Base-by-base conservation (phyloP, 2,113 vertebrate genomes). In the Merops nubicus region DNA sequence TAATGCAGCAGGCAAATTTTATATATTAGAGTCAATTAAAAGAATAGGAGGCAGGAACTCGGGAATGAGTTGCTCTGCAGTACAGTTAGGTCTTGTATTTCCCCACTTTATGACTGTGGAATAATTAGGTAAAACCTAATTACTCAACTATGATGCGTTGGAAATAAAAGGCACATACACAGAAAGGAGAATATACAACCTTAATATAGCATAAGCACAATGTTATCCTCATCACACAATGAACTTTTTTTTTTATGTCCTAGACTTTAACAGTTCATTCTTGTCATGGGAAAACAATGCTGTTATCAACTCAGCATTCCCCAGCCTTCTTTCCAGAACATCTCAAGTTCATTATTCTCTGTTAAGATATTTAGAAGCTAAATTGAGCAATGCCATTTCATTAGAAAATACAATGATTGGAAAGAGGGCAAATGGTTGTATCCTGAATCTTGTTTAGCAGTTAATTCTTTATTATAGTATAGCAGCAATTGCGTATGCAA, bases 381-480 rank as follows among this genome's bases (percentile, higher is more conserved):
- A 96, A 97, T 97, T 93, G 84, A 98, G 91, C 73, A 91, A 85
- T 96, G 85, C 70, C 82, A 96, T 98, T 98, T 97, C 88, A 91
- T 98, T 96, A 97, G 5, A 4, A 95, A 93, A 85, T 97, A 76
- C 60, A 95, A 97, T 89, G 94, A 97, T 92, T 88, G 86, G 85
- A 92, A 95, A 94, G 93, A 96, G 92, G 91, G 89, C 96, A 97
- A 98, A 91, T 47, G 48, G 88, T 97, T 50, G 40, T 88, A 93
- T 94, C 89, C 92, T 80, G 91, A 96, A 95, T 96, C 96, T 97
- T 98, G 96, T 98, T 98, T 98, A 97, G 98, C 97, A 97, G 94
- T 97, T 98, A 98, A 97, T 95, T 93, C 93, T 95, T 96, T 97
- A 96, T 97, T 97, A 96, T 81, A 97, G 81, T 87, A 48, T 77